Evolutionary conservation across 2,888 invertebrate genomes (phyloP), one percentile per base, ranked within the genome.

Genomic region (Metallyticus violacea): DNA sequence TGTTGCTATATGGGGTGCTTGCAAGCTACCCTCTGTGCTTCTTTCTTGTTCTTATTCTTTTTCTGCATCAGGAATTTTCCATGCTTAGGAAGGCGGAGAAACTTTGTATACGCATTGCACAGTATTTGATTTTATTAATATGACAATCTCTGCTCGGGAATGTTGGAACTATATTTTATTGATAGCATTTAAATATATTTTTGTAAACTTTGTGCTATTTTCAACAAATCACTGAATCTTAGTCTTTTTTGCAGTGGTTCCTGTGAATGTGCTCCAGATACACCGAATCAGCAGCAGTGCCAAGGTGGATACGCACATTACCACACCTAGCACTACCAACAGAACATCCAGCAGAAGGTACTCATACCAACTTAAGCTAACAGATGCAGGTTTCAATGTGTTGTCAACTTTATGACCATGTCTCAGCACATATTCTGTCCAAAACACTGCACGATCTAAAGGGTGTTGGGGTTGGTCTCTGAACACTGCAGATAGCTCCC

Each of bases 311-410:
- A 7, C 7, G 2, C 4, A 22, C 4, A 85, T 22, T n/a, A 85
- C 6, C 15, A 26, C 22, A 26, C 26, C 85, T 7, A 77, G 3
- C 85, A 85, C 7, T n/a, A 40, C 77, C 4, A 9, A n/a, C 29
- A 78, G 25, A 5, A 88, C 86, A 27, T 88, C 88, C 62, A 88
- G 28, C 76, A 88, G 77, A 29, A 85, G 77, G 4, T 79, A 27
- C 62, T 94, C 93, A 27, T 92, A 90, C 88, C 92, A 91, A 0
- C 92, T 90, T 27, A 94, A 85, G 22, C 89, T 87, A 29, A 89
- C 86, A 4, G 90, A 89, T 0, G 90, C 89, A n/a, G 90, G 88
- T 82, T 89, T 86, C 6, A 90, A 88, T 84, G 90, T 89, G 6
- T 77, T 28, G 6, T 90, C 88, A 29, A 90, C 90, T 79, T 89